These are phyloP conservation scores for Mimachlamys varia DNA, from an alignment of 2,888 invertebrate genomes.

Conservation along the genomic window DNA sequence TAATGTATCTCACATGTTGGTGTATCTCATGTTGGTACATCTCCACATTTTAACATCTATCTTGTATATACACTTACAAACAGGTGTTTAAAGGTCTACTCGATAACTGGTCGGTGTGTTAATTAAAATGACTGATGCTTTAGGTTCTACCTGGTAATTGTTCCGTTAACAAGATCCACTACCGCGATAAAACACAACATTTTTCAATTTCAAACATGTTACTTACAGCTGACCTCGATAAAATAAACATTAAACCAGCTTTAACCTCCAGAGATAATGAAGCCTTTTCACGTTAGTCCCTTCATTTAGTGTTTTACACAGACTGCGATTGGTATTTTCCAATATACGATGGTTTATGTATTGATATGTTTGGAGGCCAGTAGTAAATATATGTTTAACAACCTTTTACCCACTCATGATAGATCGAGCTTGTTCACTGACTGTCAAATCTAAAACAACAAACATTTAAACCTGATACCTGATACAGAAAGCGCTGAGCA, in stretches of 20 bases:
- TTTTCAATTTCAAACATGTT: not conserved
- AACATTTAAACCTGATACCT: not conserved
- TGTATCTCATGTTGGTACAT: too few relatives aligned
- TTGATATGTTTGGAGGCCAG: not conserved
- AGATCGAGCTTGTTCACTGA: not conserved
- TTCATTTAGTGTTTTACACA: not conserved
- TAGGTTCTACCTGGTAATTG: not conserved
- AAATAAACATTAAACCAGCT: not conserved
- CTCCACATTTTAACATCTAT: too few relatives aligned
- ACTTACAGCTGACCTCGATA: slow-evolving; percentile 34
- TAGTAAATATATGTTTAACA: not conserved
- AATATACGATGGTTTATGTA: not conserved
- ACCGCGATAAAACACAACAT: slow-evolving; percentile 16
- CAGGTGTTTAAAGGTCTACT: too few relatives aligned
- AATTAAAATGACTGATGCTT: not conserved
- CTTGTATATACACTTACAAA: too few relatives aligned
- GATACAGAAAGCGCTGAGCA: not conserved
- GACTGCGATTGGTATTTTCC: not conserved
- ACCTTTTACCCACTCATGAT: not conserved
- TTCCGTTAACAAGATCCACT: not conserved
- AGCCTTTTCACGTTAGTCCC: not conserved
- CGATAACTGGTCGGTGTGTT: not conserved
- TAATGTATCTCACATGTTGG: too few relatives aligned
- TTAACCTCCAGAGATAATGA: slow-evolving; percentile 17
- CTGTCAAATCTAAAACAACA: slow-evolving; percentile 24